Percentiles rank a stretch among this genome's conserved stretches.
phyloP scores from a whole-genome alignment of 2,888 invertebrate species.

The Hirtodrosophila histrioides region DNA sequence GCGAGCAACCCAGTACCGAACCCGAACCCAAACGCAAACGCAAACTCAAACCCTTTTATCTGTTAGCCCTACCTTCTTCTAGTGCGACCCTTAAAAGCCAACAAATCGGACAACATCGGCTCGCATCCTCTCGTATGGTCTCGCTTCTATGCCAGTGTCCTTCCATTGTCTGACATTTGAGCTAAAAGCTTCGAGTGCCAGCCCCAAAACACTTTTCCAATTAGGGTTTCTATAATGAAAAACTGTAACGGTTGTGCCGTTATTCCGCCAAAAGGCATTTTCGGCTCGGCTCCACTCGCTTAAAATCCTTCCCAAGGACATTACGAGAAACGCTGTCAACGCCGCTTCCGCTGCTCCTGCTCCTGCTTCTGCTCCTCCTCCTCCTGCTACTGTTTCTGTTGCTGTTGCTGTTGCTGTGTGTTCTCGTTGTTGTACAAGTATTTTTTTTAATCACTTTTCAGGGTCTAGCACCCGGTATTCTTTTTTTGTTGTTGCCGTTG shows the following conservation, averaged over 20 bases:
- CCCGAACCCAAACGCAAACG: conserved; percentile 10
- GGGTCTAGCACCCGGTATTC: conserved; percentile 67
- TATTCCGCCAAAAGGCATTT: conserved; percentile 57
- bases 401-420: conserved; percentile 1
- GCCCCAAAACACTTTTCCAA: conserved; percentile 80
- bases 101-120: conserved; percentile 73
- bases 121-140: conserved; percentile 31
- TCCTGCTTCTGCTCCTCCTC: too few species aligned
- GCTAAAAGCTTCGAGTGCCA: conserved; percentile 79
- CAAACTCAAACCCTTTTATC: conserved; percentile 10
- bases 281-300: conserved; percentile 17
- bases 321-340: conserved; percentile 49
- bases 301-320: conserved; percentile 59
- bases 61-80: neutral
- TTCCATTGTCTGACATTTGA: conserved; percentile 71
- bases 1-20: conserved; percentile 12
- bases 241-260: conserved; percentile 69
- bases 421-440: conserved; percentile 63
- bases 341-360: conserved; percentile 24
- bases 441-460: conserved; percentile 78
- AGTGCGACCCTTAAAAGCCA: conserved; percentile 58
- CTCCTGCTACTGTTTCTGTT: neutral
- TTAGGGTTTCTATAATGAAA: conserved; percentile 72
- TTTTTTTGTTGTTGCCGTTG: conserved; percentile 15
- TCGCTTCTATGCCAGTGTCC: neutral